Evolutionary conservation across 2,797 vertebrate species (phyloP).

Genomic region (Lerista edwardsae): DNA sequence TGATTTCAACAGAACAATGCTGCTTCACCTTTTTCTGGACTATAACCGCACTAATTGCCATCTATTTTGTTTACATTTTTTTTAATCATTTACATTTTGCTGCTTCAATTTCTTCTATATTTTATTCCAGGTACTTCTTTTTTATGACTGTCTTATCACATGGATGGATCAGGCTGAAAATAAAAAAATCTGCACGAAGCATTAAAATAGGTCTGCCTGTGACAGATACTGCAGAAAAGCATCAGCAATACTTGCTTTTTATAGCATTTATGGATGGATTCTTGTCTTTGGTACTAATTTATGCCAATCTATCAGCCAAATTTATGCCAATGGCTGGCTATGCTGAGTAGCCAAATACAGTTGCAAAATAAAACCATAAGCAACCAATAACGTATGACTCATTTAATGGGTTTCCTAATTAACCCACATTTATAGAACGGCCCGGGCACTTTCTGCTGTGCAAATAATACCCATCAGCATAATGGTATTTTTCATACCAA

Average conservation of each 20-base stretch:
- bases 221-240: background rate
- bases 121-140: background rate
- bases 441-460: background rate
- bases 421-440: conserved; percentile 9
- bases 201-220: background rate
- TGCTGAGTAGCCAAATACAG: background rate
- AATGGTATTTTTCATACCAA: background rate
- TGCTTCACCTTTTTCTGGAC: background rate
- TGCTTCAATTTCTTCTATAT: background rate
- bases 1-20: background rate
- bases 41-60: background rate
- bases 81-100: background rate
- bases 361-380: background rate
- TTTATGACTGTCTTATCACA: background rate
- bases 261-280: background rate
- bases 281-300: background rate
- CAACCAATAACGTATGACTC: background rate
- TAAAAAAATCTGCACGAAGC: background rate
- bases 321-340: background rate
- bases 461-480: conserved; percentile 3
- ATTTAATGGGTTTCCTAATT: background rate
- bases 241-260: background rate
- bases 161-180: background rate
- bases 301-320: background rate
- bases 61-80: background rate